A percentile compares a stretch with the other conserved stretches of the same genome.
phyloP scores from a whole-genome alignment of 2,113 vertebrate species.

The Jacana jacana region DNA sequence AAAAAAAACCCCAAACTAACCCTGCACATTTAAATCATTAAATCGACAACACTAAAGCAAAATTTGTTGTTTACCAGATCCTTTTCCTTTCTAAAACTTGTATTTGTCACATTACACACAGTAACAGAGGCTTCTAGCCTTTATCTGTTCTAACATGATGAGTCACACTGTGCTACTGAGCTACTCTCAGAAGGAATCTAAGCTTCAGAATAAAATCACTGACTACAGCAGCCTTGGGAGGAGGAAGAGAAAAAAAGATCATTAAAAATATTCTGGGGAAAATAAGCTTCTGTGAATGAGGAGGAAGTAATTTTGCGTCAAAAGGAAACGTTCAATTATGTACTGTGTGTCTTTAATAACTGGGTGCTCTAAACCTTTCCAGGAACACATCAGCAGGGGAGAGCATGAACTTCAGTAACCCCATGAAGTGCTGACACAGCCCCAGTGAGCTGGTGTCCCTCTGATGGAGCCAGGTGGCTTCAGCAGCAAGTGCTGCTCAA shows the following conservation, averaged over 20 bases:
- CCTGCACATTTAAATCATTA: neutral
- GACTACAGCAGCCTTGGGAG: neutral
- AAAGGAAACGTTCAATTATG: neutral
- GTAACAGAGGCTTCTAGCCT: neutral
- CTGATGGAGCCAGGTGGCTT: neutral
- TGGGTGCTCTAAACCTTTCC: neutral
- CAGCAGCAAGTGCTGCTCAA: neutral
- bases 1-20: neutral
- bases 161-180: neutral
- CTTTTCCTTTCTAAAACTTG: neutral
- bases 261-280: neutral
- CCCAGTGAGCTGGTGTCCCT: neutral
- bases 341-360: neutral
- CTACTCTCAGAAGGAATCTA: neutral
- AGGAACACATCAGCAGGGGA: neutral
- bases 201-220: constrained; percentile 13
- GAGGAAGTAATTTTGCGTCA: neutral
- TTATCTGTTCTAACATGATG: neutral
- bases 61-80: neutral
- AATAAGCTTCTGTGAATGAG: neutral
- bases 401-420: fast-evolving
- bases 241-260: neutral
- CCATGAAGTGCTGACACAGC: neutral
- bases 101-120: neutral
- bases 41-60: neutral